phyloP scores from a whole-genome alignment of 2,797 vertebrate genomes.

The Macropodus opercularis region DNA sequence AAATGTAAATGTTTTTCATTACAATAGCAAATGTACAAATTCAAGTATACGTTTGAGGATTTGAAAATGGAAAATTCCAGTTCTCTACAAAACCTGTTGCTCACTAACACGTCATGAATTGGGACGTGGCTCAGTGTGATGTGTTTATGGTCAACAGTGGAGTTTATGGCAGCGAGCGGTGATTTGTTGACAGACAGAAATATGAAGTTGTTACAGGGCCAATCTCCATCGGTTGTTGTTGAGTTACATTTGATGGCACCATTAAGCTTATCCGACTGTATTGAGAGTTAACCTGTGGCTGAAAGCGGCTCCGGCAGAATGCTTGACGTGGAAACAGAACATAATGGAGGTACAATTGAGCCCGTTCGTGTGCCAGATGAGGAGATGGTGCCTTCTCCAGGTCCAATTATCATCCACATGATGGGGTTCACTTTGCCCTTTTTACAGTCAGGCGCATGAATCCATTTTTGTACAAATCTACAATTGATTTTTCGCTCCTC shows the following conservation, averaged over 20 bases:
- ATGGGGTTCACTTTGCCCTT: conserved; percentile 32
- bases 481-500: conserved; percentile 45
- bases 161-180: too few relatives aligned
- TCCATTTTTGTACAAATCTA: conserved; percentile 38
- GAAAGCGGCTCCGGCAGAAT: background rate
- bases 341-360: conserved; percentile 22
- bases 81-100: too few relatives aligned
- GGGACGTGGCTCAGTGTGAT: too few relatives aligned
- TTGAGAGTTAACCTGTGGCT: background rate
- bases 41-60: too few relatives aligned
- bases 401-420: conserved; percentile 38
- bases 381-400: conserved; percentile 25
- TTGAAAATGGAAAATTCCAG: too few relatives aligned
- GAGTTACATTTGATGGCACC: background rate
- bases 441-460: conserved; percentile 17
- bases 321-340: conserved; percentile 11
- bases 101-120: too few relatives aligned
- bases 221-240: background rate
- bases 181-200: background rate
- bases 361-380: conserved; percentile 16
- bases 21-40: too few relatives aligned
- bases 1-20: too few relatives aligned
- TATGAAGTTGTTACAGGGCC: background rate
- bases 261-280: background rate
- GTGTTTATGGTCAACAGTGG: too few relatives aligned